Evolutionary conservation across 1,140 invertebrate species (phyloP), one percentile per base, ranked within the genome.

Genomic region (Bathynomus jamesi): DNA sequence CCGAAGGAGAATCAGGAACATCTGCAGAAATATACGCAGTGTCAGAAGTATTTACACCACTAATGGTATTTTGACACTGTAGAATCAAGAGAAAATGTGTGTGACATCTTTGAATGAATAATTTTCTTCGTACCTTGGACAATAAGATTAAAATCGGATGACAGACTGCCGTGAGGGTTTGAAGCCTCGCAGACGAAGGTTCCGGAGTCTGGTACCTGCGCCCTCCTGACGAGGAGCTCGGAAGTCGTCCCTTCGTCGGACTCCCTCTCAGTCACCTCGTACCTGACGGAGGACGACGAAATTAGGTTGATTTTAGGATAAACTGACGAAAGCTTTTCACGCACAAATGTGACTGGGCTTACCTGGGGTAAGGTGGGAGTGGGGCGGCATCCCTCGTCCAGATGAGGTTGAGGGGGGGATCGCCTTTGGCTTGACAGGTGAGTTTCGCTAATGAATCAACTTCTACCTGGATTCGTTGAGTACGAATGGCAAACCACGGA

Each of bases 121-220:
- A n/a, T n/a, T n/a, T n/a, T n/a, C n/a, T n/a, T n/a, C n/a, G n/a
- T 61, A 91, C 91, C 91, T 90, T 96, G 94, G 71, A 98, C 91
- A 79, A 96, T 94, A 84, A 98, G 89, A 80, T 95, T 94, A 79
- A 96, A 95, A 80, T 91, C 94, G 8, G 94, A 94, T 78, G 96
- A 93, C 81, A 96, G 95, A 74, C 90, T 92, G 10, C 95, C 95
- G 81, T 96, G 95, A 13, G 91, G 89, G 83, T 98, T 98, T 5
- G 92, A 93, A 0, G 94, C 95, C 4, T 93, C 89, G 80, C 96
- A 98, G 21, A 93, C 95, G 80, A 96, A 98, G 2, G 96, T 83
- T 10, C 93, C 94, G 0, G 94, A 94, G 81, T 98, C 95, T 31
- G 46, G 40, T 53, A 53, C 40, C 21, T 53, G 40, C 2, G 11